phyloP scores from a whole-genome alignment of 2,888 invertebrate genomes.

The Onchidella celtica region DNA sequence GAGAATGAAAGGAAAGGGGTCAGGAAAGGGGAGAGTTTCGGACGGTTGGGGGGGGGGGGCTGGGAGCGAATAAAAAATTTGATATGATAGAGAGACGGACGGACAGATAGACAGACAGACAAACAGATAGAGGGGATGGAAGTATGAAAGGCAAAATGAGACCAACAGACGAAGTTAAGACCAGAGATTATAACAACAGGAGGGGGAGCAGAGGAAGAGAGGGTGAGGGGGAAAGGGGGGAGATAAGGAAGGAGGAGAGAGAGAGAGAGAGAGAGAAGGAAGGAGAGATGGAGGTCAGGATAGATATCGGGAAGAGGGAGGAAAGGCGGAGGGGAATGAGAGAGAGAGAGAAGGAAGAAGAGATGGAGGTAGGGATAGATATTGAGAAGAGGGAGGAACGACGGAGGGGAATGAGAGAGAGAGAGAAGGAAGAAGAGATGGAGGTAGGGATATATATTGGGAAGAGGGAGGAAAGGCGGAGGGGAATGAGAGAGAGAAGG shows the following conservation, averaged over 20 bases:
- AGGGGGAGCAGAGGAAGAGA: too few relatives aligned
- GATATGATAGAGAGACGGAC: too few relatives aligned
- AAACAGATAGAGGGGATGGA: neutral
- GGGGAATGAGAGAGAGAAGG: neutral
- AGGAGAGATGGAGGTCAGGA: conserved; percentile 4
- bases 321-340: neutral
- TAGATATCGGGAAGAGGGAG: conserved; percentile 16
- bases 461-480: neutral
- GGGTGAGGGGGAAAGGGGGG: too few relatives aligned
- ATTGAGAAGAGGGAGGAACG: neutral
- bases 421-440: neutral
- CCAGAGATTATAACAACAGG: neutral
- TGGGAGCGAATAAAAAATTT: too few relatives aligned
- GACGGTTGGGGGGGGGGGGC: too few relatives aligned
- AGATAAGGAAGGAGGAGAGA: too few relatives aligned
- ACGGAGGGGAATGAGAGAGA: neutral
- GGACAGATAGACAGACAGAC: neutral
- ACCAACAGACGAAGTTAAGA: neutral
- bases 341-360: too few relatives aligned
- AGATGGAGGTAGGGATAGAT: too few relatives aligned
- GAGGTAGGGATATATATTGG: neutral
- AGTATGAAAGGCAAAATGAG: neutral
- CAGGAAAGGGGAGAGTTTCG: too few relatives aligned
- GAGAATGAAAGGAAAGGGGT: too few relatives aligned
- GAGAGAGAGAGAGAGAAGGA: neutral